A percentile compares a stretch with the other conserved stretches of the same genome.
These are phyloP conservation scores for Fulmarus glacialis DNA, from an alignment of 2,113 vertebrate genomes.

Conservation along the genomic window DNA sequence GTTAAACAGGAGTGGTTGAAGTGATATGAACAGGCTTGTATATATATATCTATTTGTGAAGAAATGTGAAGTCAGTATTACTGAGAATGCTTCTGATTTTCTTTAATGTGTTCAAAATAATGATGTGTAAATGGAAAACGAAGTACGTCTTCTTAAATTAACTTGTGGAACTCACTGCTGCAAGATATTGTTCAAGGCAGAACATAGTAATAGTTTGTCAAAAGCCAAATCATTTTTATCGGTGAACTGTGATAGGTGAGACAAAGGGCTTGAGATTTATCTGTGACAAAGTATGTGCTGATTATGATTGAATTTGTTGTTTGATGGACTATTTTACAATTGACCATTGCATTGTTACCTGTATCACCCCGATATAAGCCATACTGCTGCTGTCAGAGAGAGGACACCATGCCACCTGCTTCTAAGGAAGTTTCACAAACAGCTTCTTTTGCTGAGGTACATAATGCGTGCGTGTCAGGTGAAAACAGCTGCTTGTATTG, in stretches of 20 bases:
- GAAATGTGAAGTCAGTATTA: background rate
- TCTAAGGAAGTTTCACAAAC: background rate
- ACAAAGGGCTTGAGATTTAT: background rate
- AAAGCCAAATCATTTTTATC: background rate
- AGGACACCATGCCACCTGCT: background rate
- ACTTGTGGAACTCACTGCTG: background rate
- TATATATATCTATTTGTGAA: background rate
- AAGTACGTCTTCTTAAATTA: background rate
- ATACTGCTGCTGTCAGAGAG: background rate
- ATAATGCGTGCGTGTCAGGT: background rate
- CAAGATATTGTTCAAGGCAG: background rate
- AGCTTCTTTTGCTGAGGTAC: background rate
- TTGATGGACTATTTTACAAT: background rate
- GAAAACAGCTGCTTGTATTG: background rate
- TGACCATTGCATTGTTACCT: background rate
- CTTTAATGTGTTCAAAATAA: background rate
- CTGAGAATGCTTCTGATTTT: background rate
- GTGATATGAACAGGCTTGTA: background rate
- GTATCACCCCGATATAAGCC: background rate
- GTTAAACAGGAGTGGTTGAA: background rate
- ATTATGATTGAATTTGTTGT: background rate
- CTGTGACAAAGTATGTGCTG: background rate
- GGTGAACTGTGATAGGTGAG: background rate
- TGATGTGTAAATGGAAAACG: background rate
- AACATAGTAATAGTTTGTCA: background rate